These are phyloP conservation scores for Rhinichthys klamathensis DNA, from an alignment of 2,113 vertebrate genomes.

Conservation along the genomic window DNA sequence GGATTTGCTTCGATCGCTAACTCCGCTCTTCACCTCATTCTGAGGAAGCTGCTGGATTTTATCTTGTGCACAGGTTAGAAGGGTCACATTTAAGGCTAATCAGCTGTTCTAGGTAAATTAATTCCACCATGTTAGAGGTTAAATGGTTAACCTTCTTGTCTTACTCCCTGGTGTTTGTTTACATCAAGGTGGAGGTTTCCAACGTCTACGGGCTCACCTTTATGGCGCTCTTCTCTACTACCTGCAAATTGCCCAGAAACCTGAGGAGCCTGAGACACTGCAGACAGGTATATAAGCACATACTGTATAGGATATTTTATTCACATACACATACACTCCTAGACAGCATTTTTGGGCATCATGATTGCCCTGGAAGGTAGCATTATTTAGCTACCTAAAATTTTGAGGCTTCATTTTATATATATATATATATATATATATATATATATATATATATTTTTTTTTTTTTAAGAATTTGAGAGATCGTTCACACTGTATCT, in stretches of 20 bases:
- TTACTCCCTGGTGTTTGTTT: slow-evolving; percentile 9
- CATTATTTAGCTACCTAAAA: too few relatives aligned
- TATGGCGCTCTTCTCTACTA: slow-evolving; percentile 96
- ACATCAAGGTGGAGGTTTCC: slow-evolving; percentile 89
- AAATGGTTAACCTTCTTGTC: neutral
- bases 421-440: too few relatives aligned
- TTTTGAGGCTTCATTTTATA: neutral
- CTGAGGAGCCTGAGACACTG: slow-evolving; percentile 94
- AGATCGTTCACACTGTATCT: neutral
- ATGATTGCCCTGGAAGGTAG: too few relatives aligned
- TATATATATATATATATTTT: too few relatives aligned
- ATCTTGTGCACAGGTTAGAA: slow-evolving; percentile 92
- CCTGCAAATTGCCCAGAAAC: slow-evolving; percentile 95
- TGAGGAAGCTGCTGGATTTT: slow-evolving; percentile 95
- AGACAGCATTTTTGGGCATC: neutral
- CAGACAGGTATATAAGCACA: slow-evolving; percentile 83
- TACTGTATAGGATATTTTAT: neutral
- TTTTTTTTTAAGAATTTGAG: too few relatives aligned
- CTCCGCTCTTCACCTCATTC: slow-evolving; percentile 93
- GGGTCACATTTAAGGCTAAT: neutral
- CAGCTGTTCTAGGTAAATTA: neutral
- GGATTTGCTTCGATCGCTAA: slow-evolving; percentile 93
- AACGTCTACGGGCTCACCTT: slow-evolving; percentile 91
- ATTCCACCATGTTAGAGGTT: neutral
- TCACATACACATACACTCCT: neutral